Base-by-base conservation (phyloP, 2,113 vertebrate genomes). In the Coptodon bakossiorum region DNA sequence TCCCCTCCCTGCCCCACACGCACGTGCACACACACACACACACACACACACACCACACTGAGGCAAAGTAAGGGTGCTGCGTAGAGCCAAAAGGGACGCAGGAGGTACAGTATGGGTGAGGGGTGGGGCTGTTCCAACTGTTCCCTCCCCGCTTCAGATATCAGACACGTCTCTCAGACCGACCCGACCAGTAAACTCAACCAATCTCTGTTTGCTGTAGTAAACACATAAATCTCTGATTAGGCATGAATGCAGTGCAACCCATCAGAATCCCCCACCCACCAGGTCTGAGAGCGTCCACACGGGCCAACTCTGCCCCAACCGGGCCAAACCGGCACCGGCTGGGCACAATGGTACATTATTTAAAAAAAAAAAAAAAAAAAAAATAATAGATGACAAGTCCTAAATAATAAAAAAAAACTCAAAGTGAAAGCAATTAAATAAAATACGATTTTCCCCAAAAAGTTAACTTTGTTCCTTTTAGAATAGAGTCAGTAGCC, bases 201-300 rank as follows among this genome's bases (percentile, higher is more conserved):
- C 88, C 84, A 89, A 93, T 89, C 84, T 57, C 87, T 88, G 27
- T 31, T 73, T 59, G 79, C 86, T 92, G 92, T 59, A 95, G 92
- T 93, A 95, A 95, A 86, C 66, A 52, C 27, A 79, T 87, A 86
- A 95, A 96, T 96, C 95, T 96, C 96, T 85, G 90, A 93, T 68
- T 83, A 93, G 95, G 96, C 96, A 82, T 90, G 54, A 95, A 95
- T 88, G 86, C 93, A 96, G 96, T 95, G 95, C 93, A 45, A 94
- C 92, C 92, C 53, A 86, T 91, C 88, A 94, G 89, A 90, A 86
- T 12, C 31, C 31, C 31, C 59, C 78, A 82, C 73, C 40, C 56
- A 57, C 54, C 54, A 36, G 83, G 82, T 90, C 89, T 84, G 89
- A 92, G 88, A 92, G 86, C 9, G 80, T 83, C 81, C 84, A 84